These are phyloP conservation scores for Monochamus alternatus DNA, from an alignment of 2,888 invertebrate species.

Conservation along the genomic window DNA sequence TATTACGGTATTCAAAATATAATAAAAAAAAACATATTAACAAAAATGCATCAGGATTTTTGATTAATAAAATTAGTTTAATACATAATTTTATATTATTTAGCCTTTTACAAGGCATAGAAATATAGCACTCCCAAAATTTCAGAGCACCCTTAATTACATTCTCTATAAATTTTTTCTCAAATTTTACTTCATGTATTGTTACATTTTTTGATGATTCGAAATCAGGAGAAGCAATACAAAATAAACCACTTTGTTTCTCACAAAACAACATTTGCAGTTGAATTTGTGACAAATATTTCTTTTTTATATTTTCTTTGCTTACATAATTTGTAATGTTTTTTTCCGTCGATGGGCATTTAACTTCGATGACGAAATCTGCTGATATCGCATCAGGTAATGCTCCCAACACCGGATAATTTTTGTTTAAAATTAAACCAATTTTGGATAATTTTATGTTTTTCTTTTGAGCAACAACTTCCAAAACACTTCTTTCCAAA, in stretches of 20 bases:
- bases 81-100: background rate
- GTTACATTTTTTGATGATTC: background rate
- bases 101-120: no score
- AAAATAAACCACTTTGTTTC: no score
- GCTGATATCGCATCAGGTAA: background rate
- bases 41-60: background rate
- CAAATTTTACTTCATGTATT: background rate
- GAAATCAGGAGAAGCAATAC: constrained; percentile 22
- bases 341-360: background rate
- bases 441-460: background rate
- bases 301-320: background rate
- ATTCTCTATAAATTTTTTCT: constrained; percentile 6
- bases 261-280: no score
- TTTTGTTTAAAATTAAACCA: no score
- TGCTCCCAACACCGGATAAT: background rate
- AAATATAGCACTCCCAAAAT: constrained; percentile 23
- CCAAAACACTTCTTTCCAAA: background rate
- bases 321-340: background rate
- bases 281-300: no score
- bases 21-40: background rate
- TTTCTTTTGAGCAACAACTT: no score
- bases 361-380: background rate
- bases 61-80: background rate
- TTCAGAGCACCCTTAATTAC: background rate
- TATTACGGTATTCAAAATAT: background rate